These are phyloP conservation scores for Poicephalus meyeri DNA, from an alignment of 2,113 vertebrate genomes.

Conservation along the genomic window DNA sequence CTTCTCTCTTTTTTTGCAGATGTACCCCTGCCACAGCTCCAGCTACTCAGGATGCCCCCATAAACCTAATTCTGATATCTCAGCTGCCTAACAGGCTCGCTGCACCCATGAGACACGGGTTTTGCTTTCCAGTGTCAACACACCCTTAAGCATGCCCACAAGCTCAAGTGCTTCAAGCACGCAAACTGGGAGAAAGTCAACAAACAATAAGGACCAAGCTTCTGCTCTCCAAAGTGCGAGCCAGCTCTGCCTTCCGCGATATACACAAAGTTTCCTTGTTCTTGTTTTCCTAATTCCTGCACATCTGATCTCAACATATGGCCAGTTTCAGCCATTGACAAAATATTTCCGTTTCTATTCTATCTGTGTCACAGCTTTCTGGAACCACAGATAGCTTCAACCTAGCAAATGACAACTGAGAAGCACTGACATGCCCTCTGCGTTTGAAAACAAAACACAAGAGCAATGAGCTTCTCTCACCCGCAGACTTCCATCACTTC, in stretches of 20 bases:
- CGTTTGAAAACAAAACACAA: slow-evolving; percentile 4
- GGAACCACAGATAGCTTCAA: neutral
- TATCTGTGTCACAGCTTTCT: neutral
- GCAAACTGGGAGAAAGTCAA: neutral
- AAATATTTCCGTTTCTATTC: slow-evolving; percentile 22
- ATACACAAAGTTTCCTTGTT: neutral
- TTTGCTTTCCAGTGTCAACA: neutral
- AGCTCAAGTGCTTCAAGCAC: neutral
- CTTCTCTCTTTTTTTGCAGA: neutral
- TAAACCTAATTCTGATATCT: neutral
- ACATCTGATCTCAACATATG: slow-evolving; percentile 42
- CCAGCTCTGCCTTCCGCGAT: neutral
- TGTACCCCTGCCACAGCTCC: neutral
- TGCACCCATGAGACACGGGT: neutral
- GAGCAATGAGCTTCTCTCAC: neutral
- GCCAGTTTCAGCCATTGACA: slow-evolving; percentile 28
- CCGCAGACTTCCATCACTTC: slow-evolving; percentile 1
- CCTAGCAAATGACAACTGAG: slow-evolving; percentile 2
- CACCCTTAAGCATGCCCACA: neutral
- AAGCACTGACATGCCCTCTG: neutral
- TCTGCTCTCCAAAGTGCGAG: neutral
- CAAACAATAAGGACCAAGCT: neutral
- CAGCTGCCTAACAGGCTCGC: neutral
- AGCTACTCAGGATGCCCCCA: neutral
- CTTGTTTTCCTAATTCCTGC: slow-evolving; percentile 23